phyloP scores from a whole-genome alignment of 2,113 vertebrate species.

The Alexandromys fortis region DNA sequence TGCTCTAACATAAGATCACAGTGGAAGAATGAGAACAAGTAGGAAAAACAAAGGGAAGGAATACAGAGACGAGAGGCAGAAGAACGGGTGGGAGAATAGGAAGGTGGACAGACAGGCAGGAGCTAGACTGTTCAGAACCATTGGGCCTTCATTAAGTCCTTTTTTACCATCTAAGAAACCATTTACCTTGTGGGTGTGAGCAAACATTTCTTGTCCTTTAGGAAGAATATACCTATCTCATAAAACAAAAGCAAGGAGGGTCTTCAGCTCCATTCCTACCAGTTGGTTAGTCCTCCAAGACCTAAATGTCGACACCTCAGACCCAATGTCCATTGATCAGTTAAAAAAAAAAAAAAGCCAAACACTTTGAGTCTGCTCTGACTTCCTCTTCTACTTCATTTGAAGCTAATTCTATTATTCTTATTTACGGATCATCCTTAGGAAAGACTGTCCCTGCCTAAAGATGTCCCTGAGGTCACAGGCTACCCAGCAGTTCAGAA shows the following conservation, averaged over 20 bases:
- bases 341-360: neutral
- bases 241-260: neutral
- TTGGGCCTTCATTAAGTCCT: neutral
- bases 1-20: neutral
- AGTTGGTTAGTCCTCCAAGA: neutral
- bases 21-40: neutral
- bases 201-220: neutral
- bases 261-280: neutral
- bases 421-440: constrained; percentile 19
- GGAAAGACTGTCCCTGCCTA: constrained; percentile 15
- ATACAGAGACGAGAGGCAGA: neutral
- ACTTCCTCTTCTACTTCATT: constrained; percentile 41
- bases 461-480: constrained; percentile 3
- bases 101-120: neutral
- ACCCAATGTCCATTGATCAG: neutral
- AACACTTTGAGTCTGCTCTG: neutral
- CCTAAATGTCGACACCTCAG: neutral
- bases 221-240: neutral
- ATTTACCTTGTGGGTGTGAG: neutral
- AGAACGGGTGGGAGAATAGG: neutral
- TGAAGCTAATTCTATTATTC: constrained; percentile 44
- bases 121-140: neutral
- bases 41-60: neutral
- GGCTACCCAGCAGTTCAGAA: neutral
- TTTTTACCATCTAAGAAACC: neutral